Base-by-base conservation (phyloP, 2,797 vertebrate genomes). In the Novumbra hubbsi region DNA sequence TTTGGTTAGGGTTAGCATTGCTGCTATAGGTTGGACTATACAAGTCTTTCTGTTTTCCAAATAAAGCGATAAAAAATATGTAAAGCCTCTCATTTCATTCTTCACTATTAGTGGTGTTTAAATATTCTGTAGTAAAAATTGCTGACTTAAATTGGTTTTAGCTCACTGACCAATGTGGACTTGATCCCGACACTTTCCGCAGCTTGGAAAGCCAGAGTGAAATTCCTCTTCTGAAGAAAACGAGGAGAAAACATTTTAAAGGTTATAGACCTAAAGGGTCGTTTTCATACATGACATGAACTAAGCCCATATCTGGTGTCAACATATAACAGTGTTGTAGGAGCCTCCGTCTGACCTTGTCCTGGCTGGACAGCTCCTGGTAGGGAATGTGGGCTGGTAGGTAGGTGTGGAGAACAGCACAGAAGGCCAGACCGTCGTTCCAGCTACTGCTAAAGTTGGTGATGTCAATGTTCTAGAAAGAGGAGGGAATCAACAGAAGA, bases 401-500 rank as follows among this genome's bases (percentile, higher is more conserved):
- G 70, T 96, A 96, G 0, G 95, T 96, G 68, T 96, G 95, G 76
- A 96, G 92, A n/a, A 96, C 90, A 0, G 95, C 95, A n/a, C 95
- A 96, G 85, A 96, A 96, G 28, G 95, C 95, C 77, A 96, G 84
- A 4, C 95, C 95, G 1, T 96, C 95, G 0, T 96, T 96, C 95
- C 95, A 96, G 84, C 95, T 96, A 85, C 95, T 96, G 90, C 95
- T 96, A 88, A 96, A 96, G 85, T 96, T 96, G 21, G 95, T 96
- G 80, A 96, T 96, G 83, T 96, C 95, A 0, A 96, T 96, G 78
- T 96, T 96, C 95, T 96, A 77, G 48, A 12, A 28, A 65, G 48
- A 21, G 24, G 19, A 55, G n/a, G 9, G 52, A 55, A 21, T 19
- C 6, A 21, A n/a, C 15, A 55, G 7, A 52, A n/a, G 19, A 55